phyloP scores from a whole-genome alignment of 2,797 vertebrate genomes.

The Scomberomorus guttatus region DNA sequence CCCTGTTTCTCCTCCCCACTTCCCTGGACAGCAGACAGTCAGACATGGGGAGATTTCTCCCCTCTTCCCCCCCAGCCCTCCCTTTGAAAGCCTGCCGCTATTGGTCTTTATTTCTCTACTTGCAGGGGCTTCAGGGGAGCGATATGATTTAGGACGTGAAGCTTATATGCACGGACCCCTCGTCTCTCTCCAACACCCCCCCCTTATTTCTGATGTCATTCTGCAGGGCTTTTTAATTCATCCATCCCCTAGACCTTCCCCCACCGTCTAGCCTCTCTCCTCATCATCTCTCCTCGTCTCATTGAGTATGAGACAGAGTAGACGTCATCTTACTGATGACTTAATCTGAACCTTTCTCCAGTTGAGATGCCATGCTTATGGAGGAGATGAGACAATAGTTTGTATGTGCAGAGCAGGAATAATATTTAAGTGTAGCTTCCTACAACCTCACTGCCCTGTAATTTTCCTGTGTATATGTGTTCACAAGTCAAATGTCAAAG shows the following conservation, averaged over 20 bases:
- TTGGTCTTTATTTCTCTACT: constrained; percentile 57
- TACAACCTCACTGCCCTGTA: constrained; percentile 43
- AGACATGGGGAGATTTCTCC: constrained; percentile 61
- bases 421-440: constrained; percentile 39
- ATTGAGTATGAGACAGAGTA: constrained; percentile 67
- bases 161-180: constrained; percentile 51
- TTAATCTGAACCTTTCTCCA: constrained; percentile 80
- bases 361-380: constrained; percentile 26
- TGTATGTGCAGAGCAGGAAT: constrained; percentile 24
- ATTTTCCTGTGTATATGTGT: constrained; percentile 56
- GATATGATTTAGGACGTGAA: constrained; percentile 78
- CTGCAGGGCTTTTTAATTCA: constrained; percentile 76
- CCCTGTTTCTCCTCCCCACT: constrained; percentile 68
- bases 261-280: constrained; percentile 60
- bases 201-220: constrained; percentile 82
- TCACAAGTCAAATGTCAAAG: constrained; percentile 59
- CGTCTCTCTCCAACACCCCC: constrained; percentile 48
- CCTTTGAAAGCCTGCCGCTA: constrained; percentile 63
- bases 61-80: constrained; percentile 34
- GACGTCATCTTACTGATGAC: constrained; percentile 77
- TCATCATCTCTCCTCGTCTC: constrained; percentile 62
- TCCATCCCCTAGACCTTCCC: constrained; percentile 54
- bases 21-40: constrained; percentile 64
- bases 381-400: constrained; percentile 54
- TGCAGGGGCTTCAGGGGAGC: constrained; percentile 49